Evolutionary conservation across 2,113 vertebrate genomes (phyloP), one percentile per base, ranked within the genome.

Genomic region (Rhegmatorhina hoffmannsi): DNA sequence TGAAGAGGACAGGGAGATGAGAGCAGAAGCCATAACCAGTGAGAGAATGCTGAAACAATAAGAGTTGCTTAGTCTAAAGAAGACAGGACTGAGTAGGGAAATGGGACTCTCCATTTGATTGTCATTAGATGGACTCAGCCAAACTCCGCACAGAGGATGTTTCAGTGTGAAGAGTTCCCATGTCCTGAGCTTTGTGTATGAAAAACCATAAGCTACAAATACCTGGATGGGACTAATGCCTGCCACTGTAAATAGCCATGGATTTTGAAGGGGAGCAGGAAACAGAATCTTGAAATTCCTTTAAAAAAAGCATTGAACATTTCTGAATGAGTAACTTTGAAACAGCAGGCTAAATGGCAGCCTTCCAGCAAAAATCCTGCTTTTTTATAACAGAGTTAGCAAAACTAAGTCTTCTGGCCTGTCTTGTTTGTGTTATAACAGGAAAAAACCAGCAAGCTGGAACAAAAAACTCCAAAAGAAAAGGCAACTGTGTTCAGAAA

Each of bases 401-500:
- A 81, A 36, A 91, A 58, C 67, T 83, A 64, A 89, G 28, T 53
- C 78, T 95, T 59, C 31, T 94, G 53, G 29, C 87, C n/a, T 92
- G 83, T 58, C 75, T 76, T 92, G 77, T 97, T 85, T 97, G 73
- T 95, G 70, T 96, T 93, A 1, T 5, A n/a, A 94, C 93, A 96
- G 98, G 97, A 82, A 98, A 95, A 96, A 98, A 92, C 13, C 97
- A 83, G 77, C 96, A 72, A 75, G 77, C 66, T 38, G 97, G 75
- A 80, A 70, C 82, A 59, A 94, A 94, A 36, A 97, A 97, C 43
- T 97, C 96, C 78, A 98, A 95, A 91, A 38, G 59, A 0, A 97
- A 98, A 96, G 91, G 73, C 84, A 96, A 49, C 8, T 47, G 33
- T 59, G 85, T 95, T 89, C 98, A 98, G 96, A 99, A 98, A 93